These are phyloP conservation scores for Andrena praecox DNA, from an alignment of 2,888 invertebrate genomes.

Conservation along the genomic window DNA sequence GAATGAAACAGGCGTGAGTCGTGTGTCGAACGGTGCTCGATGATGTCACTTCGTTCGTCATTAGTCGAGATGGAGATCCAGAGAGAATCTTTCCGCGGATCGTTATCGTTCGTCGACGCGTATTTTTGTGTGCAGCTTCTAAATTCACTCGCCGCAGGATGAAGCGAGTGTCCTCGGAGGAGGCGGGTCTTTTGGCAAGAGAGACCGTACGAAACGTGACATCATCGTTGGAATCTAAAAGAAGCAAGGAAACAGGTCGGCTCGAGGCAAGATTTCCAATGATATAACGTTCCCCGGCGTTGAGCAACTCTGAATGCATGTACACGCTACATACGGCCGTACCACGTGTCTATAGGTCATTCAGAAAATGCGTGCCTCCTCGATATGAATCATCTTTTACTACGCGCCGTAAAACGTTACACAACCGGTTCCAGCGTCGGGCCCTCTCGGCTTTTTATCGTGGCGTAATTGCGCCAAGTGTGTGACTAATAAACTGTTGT, in stretches of 20 bases:
- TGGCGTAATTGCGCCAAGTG: conserved; percentile 17
- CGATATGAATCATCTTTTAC: conserved; percentile 67
- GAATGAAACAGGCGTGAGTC: conserved; percentile 47
- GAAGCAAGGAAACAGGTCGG: conserved; percentile 36
- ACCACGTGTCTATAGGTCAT: conserved; percentile 66
- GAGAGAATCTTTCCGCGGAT: background rate
- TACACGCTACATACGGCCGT: conserved; percentile 2
- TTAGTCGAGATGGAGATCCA: background rate
- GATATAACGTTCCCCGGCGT: conserved; percentile 41
- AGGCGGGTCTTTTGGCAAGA: background rate
- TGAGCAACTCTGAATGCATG: conserved; percentile 48
- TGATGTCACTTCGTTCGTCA: conserved; percentile 45
- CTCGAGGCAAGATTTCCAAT: conserved; percentile 19
- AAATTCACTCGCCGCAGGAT: conserved; percentile 6
- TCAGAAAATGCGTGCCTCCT: conserved; percentile 65
- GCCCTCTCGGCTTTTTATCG: conserved; percentile 36
- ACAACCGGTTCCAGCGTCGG: conserved; percentile 37
- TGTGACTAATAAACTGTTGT: conserved; percentile 16
- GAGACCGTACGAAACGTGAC: conserved; percentile 23
- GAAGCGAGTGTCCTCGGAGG: background rate
- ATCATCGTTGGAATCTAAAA: conserved; percentile 47
- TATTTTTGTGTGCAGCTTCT: background rate
- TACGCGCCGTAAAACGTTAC: conserved; percentile 53
- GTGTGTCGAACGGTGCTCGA: conserved; percentile 30
- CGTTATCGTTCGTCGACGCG: background rate